phyloP scores from a whole-genome alignment of 2,888 invertebrate genomes.

The Drosophila nr. perissopoda region DNA sequence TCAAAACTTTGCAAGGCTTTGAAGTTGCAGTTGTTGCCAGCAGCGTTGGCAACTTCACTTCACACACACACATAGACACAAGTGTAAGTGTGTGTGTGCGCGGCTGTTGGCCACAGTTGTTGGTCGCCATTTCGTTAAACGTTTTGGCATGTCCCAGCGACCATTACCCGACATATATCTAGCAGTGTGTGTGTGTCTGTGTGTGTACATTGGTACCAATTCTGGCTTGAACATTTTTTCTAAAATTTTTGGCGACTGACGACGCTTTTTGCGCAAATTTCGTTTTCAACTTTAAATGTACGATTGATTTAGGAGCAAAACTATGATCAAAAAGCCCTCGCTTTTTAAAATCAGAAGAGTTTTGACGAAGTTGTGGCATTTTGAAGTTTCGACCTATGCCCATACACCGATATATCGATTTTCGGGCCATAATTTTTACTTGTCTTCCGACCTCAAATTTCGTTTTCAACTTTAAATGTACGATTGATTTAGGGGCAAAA shows the following conservation, averaged over 20 bases:
- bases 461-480: no score
- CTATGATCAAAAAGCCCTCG: no score
- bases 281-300: no score
- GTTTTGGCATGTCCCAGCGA: conserved; percentile 64
- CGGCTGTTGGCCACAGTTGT: conserved; percentile 44
- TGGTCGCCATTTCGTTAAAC: conserved; percentile 70
- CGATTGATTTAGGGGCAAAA: no score
- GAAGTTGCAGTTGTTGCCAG: conserved; percentile 43
- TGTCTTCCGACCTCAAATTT: no score
- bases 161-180: conserved; percentile 46
- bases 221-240: conserved; percentile 57
- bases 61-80: not conserved
- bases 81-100: not conserved
- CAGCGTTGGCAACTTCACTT: conserved; percentile 38
- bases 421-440: no score
- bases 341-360: no score
- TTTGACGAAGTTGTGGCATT: no score
- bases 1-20: conserved; percentile 56
- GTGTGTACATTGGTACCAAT: conserved; percentile 35
- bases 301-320: no score
- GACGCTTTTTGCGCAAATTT: conserved; percentile 79
- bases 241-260: conserved; percentile 76
- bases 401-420: no score
- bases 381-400: no score
- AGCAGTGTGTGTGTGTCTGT: conserved; percentile 2